Base-by-base conservation (phyloP, 2,888 invertebrate genomes). In the Cephus nigrinus region DNA sequence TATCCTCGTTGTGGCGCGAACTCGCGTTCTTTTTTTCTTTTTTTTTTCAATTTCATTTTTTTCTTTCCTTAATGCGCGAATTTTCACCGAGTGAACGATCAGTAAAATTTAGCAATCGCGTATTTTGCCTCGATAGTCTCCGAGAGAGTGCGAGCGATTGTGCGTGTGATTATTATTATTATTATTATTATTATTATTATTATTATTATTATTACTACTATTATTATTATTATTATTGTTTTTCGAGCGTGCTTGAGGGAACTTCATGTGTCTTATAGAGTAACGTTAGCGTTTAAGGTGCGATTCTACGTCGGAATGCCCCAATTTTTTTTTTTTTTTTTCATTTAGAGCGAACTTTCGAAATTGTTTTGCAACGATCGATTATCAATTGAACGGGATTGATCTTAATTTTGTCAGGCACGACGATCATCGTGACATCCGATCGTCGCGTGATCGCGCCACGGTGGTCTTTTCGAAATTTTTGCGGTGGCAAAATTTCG, bases 401-500 rank as follows among this genome's bases (percentile, higher is more conserved):
- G 55, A 55, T 55, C 23, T 55, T 55, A 55, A 55, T 55, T 55
- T 55, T 55, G 9, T 55, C 23, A 23, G 5, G 23, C 23, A 55
- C 55, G 55, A 55, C 55, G 23, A 23, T 23, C 23, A 23, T 55
- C 55, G 55, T 23, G 55, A 55, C 55, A 9, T 0, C 15, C 9
- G 55, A 9, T 55, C 55, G 55, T 23, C 23, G 23, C 55, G 55
- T 9, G 55, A 23, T 55, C 9, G 55, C 23, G 55, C 55, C 55
- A 31, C 12, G 12, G 23, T 5, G 74, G 11, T 12, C 11, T 74
- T 75, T 77, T 69, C 71, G 77, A 75, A 55, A 77, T 77, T 77
- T 77, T 77, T 75, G 74, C 36, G 33, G 68, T 31, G n/a, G 71
- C 75, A 71, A 77, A 75, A 40, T 77, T 77, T 69, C 75, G n/a